Evolutionary conservation across 2,797 vertebrate genomes (phyloP).

Genomic region (Typhlichthys eigenmanni): DNA sequence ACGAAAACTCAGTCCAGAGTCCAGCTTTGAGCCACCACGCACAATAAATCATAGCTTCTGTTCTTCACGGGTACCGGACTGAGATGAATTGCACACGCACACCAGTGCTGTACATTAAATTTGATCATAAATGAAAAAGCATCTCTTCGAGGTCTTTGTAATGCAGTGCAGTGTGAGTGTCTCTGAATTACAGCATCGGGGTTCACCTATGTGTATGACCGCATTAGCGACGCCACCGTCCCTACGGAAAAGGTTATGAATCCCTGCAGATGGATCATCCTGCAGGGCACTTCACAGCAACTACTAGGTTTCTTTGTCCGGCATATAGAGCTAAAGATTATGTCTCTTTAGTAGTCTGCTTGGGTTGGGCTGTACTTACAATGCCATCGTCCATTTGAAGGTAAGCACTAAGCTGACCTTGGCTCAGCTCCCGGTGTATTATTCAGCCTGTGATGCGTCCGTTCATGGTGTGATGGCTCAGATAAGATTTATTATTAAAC

Average conservation of each 20-base stretch:
- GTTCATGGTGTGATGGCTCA: background rate
- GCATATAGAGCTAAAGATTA: too few relatives aligned
- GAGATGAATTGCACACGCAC: background rate
- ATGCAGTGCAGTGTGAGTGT: too few relatives aligned
- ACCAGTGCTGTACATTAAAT: background rate
- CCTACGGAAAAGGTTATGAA: too few relatives aligned
- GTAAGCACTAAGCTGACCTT: background rate
- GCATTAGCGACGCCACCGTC: too few relatives aligned
- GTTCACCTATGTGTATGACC: too few relatives aligned
- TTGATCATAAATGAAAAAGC: background rate
- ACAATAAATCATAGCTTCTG: background rate
- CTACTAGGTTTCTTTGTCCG: too few relatives aligned
- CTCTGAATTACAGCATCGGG: too few relatives aligned
- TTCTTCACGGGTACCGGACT: background rate
- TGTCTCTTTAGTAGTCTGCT: too few relatives aligned
- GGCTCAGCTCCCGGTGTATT: background rate
- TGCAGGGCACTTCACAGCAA: too few relatives aligned
- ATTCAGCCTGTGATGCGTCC: background rate
- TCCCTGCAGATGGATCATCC: too few relatives aligned
- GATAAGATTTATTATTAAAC: background rate
- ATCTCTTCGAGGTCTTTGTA: too few relatives aligned
- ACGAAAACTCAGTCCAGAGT: background rate
- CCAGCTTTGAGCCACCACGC: background rate
- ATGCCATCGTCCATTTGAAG: background rate
- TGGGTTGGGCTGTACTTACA: too few relatives aligned